Conservation (phyloP, 2,797 vertebrate species). For the Vipera ursinii region DNA sequence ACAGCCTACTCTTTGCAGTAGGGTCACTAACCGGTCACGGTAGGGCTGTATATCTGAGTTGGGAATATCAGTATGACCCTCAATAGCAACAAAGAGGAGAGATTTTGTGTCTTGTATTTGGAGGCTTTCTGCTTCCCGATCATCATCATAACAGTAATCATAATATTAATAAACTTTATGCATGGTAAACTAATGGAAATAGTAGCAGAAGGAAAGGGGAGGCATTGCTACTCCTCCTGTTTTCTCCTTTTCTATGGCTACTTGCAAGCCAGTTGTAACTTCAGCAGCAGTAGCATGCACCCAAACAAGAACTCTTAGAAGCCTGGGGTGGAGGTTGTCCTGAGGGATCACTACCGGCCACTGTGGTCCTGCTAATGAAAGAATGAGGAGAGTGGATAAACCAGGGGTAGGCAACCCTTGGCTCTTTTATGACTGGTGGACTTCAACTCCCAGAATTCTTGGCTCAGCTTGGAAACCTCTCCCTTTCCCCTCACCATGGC, state of each 20-base stretch:
- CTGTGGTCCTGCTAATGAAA: not conserved
- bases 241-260: not conserved
- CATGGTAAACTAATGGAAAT: not conserved
- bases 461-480: too few relatives aligned
- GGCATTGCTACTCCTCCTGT: not conserved
- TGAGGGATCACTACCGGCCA: not conserved
- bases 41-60: not conserved
- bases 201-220: not conserved
- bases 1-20: not conserved
- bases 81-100: not conserved
- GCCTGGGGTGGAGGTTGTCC: not conserved
- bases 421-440: too few relatives aligned
- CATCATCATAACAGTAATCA: not conserved
- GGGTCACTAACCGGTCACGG: not conserved
- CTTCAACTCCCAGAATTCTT: too few relatives aligned
- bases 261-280: not conserved
- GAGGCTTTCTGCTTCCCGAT: not conserved
- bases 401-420: too few relatives aligned
- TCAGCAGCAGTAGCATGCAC: not conserved
- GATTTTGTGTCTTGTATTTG: not conserved
- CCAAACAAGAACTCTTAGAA: not conserved
- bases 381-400: not conserved
- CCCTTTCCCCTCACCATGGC: too few relatives aligned
- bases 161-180: not conserved
- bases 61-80: not conserved